Conservation (phyloP, 2,797 vertebrate genomes). For the Gymnothorax reevesii region DNA sequence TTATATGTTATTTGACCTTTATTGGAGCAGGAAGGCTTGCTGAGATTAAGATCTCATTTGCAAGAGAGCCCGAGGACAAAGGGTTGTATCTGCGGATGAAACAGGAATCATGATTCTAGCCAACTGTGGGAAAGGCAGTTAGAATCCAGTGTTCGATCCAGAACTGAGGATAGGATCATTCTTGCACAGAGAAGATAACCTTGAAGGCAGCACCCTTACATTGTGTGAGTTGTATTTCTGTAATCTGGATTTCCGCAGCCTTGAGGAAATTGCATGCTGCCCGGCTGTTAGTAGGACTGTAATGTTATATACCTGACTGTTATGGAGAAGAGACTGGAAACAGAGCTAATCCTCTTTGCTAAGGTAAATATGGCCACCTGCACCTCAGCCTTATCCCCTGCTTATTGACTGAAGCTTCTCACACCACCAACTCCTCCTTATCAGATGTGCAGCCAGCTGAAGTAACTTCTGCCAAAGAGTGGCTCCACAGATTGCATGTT, state of each 20-base stretch:
- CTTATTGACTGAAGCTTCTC: not conserved
- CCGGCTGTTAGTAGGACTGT: not conserved
- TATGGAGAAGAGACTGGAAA: not conserved
- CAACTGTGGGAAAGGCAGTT: not conserved
- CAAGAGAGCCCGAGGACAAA: not conserved
- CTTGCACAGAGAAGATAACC: not conserved
- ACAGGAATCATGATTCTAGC: not conserved
- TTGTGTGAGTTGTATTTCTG: not conserved
- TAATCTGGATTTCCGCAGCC: not conserved
- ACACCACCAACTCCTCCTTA: not conserved
- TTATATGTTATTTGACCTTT: slow-evolving; percentile 1
- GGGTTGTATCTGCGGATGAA: not conserved
- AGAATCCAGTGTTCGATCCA: not conserved
- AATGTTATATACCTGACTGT: not conserved
- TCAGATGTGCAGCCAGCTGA: not conserved
- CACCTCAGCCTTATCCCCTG: not conserved
- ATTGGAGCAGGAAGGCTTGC: not conserved
- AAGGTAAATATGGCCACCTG: slow-evolving; percentile 11
- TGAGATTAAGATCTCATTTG: slow-evolving; percentile 3
- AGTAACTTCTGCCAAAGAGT: not conserved
- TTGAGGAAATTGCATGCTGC: not conserved
- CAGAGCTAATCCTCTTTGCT: not conserved
- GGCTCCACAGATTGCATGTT: not conserved
- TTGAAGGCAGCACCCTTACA: not conserved
- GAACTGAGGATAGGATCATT: not conserved